A percentile compares a stretch with the other conserved stretches of the same genome.
Conservation (phyloP, 2,888 invertebrate species). For the Acronicta aceris region DNA sequence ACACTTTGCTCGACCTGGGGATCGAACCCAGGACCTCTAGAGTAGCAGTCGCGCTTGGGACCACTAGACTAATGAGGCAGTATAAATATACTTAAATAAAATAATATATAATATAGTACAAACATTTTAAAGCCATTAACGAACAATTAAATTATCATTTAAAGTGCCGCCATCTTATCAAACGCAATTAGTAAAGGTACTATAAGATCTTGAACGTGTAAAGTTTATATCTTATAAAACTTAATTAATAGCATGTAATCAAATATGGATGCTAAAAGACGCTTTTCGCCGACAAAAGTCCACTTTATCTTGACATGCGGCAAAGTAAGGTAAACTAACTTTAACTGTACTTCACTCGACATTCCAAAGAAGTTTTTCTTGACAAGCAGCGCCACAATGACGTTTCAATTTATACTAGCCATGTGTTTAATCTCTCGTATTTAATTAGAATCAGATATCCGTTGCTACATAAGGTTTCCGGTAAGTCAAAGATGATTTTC, state of each 20-base stretch:
- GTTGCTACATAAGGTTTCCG: slow-evolving; percentile 26
- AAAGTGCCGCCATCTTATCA: slow-evolving; percentile 14
- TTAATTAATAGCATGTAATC: slow-evolving; percentile 46
- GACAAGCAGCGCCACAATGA: slow-evolving; percentile 1
- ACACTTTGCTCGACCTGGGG: no score
- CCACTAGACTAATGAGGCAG: no score
- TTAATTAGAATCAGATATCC: slow-evolving; percentile 40
- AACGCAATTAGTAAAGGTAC: slow-evolving; percentile 17
- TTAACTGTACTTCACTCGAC: background rate
- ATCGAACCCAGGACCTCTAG: no score
- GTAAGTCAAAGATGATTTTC: slow-evolving; percentile 16
- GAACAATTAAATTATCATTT: slow-evolving; percentile 18
- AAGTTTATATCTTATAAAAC: slow-evolving; percentile 39
- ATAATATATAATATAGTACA: background rate
- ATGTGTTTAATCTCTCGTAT: slow-evolving; percentile 15
- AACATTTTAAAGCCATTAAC: background rate
- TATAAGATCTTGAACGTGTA: slow-evolving; percentile 20
- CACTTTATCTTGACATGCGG: slow-evolving; percentile 20
- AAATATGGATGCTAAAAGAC: slow-evolving; percentile 22
- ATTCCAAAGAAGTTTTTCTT: background rate
- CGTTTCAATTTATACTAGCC: slow-evolving; percentile 2
- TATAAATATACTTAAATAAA: no score
- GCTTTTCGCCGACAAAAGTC: slow-evolving; percentile 21
- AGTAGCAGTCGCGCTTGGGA: no score
- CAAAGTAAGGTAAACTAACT: slow-evolving; percentile 7